Conservation (phyloP, 2,888 invertebrate genomes). For the Ametastegia equiseti region DNA sequence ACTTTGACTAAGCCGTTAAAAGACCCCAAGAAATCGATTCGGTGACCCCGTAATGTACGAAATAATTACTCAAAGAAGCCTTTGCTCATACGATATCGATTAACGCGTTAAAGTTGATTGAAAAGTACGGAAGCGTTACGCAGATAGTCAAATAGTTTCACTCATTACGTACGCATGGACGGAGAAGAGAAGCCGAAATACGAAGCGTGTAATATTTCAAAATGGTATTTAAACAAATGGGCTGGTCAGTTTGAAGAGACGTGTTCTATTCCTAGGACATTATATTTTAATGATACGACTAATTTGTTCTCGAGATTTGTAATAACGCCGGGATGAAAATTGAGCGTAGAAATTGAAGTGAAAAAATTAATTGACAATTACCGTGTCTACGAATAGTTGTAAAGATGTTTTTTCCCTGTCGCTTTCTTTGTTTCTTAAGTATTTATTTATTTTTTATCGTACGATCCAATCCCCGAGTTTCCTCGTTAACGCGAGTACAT, state of each 20-base stretch:
- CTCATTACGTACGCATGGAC: neutral
- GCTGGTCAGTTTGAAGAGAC: neutral
- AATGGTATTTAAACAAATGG: neutral
- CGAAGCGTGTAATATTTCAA: neutral
- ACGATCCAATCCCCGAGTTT: too few relatives aligned
- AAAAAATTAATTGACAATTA: constrained; percentile 28
- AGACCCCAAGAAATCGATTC: constrained; percentile 16
- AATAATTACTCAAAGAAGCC: constrained; percentile 3
- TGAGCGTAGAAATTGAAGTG: neutral
- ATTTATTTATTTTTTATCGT: neutral
- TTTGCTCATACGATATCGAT: constrained; percentile 23
- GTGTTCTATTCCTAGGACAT: neutral
- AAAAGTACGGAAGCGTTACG: neutral
- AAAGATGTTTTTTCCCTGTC: neutral
- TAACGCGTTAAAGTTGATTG: constrained; percentile 19
- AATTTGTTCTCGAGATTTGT: neutral
- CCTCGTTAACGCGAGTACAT: constrained; percentile 30
- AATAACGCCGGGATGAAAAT: neutral
- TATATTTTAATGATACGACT: neutral
- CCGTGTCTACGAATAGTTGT: neutral
- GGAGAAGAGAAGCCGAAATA: neutral
- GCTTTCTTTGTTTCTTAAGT: neutral
- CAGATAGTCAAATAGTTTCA: neutral
- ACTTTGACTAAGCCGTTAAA: neutral
- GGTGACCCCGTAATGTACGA: constrained; percentile 1